Evolutionary conservation across 2,113 vertebrate genomes (phyloP), one percentile per base, ranked within the genome.

Genomic region (Hemichromis elongatus): DNA sequence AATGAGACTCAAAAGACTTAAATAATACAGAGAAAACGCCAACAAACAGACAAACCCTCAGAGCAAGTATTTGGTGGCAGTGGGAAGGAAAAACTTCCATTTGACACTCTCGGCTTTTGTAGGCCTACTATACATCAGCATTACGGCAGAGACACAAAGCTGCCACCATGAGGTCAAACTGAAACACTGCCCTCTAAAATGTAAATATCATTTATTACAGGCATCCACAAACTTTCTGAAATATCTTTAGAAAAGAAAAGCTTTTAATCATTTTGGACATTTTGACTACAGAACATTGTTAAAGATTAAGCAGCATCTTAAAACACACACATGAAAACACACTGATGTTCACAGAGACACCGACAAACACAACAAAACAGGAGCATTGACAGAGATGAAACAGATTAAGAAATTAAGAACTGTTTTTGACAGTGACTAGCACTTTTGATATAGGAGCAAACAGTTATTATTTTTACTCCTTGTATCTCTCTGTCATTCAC

Each of bases 101-200:
- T 66, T 12, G 21, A 37, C 59, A 13, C 4, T 3, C 1, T 37
- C 0, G 19, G 59, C 19, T 37, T 66, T 66, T 37, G n/a, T 12
- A 37, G 37, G 33, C 33, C 59, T 37, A 66, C 33, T 10, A 0
- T 63, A 37, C 59, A 66, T 33, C 59, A 66, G 59, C 59, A 0
- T 0, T 66, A 0, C 7, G 18, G 7, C 59, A 63, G 59, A 63
- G 18, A 37, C 0, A 37, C 6, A 1, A 63, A 35, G 18, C 18
- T 35, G 30, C 59, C 57, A 61, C 18, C 57, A 11, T n/a, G 16
- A 7, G 9, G 57, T 4, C 57, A 61, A 12, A 61, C 30, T n/a
- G 59, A 19, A 63, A 63, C 33, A 63, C 59, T 2, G 11, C 8
- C 37, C 30, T 63, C 13, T 11, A 7, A 35, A 63, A n/a, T n/a